Conservation (phyloP, 2,113 vertebrate genomes). For the Eidolon helvum region DNA sequence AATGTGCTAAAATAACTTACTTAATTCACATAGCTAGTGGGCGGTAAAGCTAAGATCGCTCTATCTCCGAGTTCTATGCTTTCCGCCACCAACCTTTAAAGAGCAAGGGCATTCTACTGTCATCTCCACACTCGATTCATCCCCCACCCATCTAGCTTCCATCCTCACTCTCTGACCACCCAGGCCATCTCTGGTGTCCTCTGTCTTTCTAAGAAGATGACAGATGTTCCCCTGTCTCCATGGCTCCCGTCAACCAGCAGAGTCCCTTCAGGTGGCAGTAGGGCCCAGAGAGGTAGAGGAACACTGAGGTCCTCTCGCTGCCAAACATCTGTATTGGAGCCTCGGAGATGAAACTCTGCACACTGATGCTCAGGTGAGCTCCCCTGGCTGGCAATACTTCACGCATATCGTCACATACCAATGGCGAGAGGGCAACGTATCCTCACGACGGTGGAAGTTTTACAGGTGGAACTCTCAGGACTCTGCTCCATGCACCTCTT, state of each 20-base stretch:
- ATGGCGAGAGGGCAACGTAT: rapidly evolving
- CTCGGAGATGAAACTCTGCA: neutral
- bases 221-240: neutral
- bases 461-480: no score
- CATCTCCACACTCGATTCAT: neutral
- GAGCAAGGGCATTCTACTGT: neutral
- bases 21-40: neutral
- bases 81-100: neutral
- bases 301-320: neutral
- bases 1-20: neutral
- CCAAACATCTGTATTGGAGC: neutral
- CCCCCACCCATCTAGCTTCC: neutral
- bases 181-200: neutral
- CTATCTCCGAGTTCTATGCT: neutral
- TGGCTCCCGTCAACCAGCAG: no score
- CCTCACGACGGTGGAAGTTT: neutral
- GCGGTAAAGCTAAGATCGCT: neutral
- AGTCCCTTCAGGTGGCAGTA: neutral
- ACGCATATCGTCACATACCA: neutral
- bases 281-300: neutral
- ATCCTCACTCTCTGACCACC: neutral
- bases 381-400: rapidly evolving
- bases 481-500: neutral
- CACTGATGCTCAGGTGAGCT: neutral
- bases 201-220: no score